These are phyloP conservation scores for Otolemur crassicaudatus DNA, from an alignment of 2,797 vertebrate species.

Conservation along the genomic window DNA sequence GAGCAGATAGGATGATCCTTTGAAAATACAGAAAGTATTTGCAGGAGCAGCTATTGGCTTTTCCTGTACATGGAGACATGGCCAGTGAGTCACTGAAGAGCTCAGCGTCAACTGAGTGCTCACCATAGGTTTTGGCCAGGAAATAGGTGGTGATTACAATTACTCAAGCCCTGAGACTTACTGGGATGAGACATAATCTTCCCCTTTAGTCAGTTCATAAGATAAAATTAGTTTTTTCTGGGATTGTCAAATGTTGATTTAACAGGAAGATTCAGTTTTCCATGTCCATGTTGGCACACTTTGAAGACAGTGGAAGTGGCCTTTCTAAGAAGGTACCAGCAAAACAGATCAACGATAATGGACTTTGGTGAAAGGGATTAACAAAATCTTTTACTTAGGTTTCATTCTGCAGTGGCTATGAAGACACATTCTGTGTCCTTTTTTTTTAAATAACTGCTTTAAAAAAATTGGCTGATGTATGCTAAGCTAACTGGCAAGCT, in stretches of 20 bases:
- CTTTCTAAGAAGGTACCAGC: slow-evolving; percentile 27
- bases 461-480: slow-evolving; percentile 25
- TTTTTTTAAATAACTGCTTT: slow-evolving; percentile 31
- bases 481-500: slow-evolving; percentile 55
- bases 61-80: not conserved
- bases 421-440: slow-evolving; percentile 43
- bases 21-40: not conserved
- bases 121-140: not conserved
- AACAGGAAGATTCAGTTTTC: slow-evolving; percentile 21
- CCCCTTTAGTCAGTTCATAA: not conserved
- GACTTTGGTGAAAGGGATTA: slow-evolving; percentile 30
- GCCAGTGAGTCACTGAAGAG: not conserved
- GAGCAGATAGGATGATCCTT: not conserved
- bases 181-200: not conserved
- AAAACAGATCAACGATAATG: slow-evolving; percentile 32
- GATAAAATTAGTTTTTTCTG: slow-evolving; percentile 38
- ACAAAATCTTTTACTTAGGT: not conserved
- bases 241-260: not conserved
- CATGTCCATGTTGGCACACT: not conserved
- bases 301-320: not conserved
- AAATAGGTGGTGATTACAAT: not conserved
- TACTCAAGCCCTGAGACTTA: not conserved
- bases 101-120: not conserved
- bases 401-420: slow-evolving; percentile 54
- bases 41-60: not conserved